Conservation (phyloP, 2,113 vertebrate genomes). For the Onychorhynchus coronatus region DNA sequence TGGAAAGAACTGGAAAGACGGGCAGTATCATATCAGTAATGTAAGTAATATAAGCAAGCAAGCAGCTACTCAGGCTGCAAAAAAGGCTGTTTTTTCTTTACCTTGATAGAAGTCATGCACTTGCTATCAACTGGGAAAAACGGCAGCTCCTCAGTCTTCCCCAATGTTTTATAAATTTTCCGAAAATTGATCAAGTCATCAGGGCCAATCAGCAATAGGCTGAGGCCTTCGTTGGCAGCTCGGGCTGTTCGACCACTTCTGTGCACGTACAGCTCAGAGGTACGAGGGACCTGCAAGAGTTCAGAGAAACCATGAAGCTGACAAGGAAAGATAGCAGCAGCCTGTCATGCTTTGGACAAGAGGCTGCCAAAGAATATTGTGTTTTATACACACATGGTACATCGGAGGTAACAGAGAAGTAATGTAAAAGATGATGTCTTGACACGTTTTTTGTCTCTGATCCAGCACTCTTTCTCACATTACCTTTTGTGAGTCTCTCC, state of each 20-base stretch:
- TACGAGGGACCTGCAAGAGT: constrained; percentile 85
- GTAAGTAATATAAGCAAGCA: neutral
- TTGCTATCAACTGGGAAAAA: constrained; percentile 87
- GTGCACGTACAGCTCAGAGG: constrained; percentile 92
- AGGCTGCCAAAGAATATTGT: neutral
- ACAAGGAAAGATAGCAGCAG: neutral
- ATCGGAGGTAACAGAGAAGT: neutral
- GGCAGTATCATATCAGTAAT: neutral
- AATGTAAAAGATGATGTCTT: neutral
- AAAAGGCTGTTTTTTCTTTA: constrained; percentile 37
- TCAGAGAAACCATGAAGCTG: neutral
- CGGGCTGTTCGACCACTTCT: constrained; percentile 93
- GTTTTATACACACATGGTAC: neutral
- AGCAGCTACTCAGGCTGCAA: neutral
- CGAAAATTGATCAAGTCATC: constrained; percentile 90
- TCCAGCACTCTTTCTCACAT: neutral
- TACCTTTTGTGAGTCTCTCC: neutral
- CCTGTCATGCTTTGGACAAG: neutral
- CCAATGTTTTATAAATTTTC: constrained; percentile 88
- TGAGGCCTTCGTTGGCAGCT: constrained; percentile 87
- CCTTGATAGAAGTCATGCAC: constrained; percentile 88
- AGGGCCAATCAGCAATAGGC: constrained; percentile 88
- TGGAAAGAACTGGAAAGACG: neutral
- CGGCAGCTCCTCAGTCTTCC: constrained; percentile 88
- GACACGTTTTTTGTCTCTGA: neutral